A percentile compares a stretch with the other conserved stretches of the same genome.
Evolutionary conservation across 2,797 vertebrate genomes (phyloP).

Genomic region (Sphaeramia orbicularis): DNA sequence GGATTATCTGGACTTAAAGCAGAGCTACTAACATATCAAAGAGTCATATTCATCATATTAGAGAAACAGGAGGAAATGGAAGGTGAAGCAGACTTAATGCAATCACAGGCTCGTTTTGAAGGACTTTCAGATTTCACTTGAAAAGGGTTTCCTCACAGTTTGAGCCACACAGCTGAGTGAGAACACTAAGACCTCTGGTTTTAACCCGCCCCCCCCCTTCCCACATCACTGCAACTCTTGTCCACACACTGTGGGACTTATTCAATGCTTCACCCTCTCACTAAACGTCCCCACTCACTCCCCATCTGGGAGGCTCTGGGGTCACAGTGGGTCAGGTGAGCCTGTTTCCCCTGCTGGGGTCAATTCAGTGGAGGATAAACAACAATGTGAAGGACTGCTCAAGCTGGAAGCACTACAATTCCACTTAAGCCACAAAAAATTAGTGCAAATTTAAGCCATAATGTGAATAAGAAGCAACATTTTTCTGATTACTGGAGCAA

Average conservation of each 20-base stretch:
- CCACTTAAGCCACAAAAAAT: slow-evolving; percentile 26
- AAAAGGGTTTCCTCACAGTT: slow-evolving; percentile 59
- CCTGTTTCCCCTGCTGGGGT: slow-evolving; percentile 17
- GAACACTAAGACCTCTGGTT: slow-evolving; percentile 38
- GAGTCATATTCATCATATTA: too few relatives aligned
- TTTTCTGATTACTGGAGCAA: not conserved
- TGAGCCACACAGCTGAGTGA: slow-evolving; percentile 39
- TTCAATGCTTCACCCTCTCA: slow-evolving; percentile 34
- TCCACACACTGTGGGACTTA: slow-evolving; percentile 44
- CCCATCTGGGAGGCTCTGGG: slow-evolving; percentile 41
- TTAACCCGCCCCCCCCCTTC: slow-evolving; percentile 17
- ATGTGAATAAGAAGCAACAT: not conserved
- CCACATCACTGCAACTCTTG: slow-evolving; percentile 39
- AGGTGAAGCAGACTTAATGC: slow-evolving; percentile 12
- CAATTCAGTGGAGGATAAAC: slow-evolving; percentile 41
- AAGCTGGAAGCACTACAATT: slow-evolving; percentile 32
- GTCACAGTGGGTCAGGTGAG: slow-evolving; percentile 51
- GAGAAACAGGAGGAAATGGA: not conserved
- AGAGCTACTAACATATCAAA: not conserved
- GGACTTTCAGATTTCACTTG: slow-evolving; percentile 29
- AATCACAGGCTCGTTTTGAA: slow-evolving; percentile 41
- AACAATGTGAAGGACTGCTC: slow-evolving; percentile 37
- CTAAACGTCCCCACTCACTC: slow-evolving; percentile 44
- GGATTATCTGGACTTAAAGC: slow-evolving; percentile 3
- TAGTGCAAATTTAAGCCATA: slow-evolving; percentile 15